A percentile compares a stretch with the other conserved stretches of the same genome.
Conservation (phyloP, 2,113 vertebrate species). For the Cyanoderma ruficeps region DNA sequence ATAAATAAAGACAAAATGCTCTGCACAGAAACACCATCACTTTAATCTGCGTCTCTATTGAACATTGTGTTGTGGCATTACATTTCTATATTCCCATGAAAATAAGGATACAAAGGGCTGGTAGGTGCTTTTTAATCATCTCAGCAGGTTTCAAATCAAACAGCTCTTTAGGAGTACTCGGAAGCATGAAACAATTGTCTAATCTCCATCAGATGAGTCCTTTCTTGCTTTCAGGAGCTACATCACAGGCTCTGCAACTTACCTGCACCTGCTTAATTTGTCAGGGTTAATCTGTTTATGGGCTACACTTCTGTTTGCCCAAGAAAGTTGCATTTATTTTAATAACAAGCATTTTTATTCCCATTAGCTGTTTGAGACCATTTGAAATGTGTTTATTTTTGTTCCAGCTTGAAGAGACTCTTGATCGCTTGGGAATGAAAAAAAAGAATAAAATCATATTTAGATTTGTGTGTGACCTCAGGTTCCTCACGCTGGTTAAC, state of each 20-base stretch:
- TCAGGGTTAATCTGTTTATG: not conserved
- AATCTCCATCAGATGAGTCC: not conserved
- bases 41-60: not conserved
- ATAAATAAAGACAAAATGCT: not conserved
- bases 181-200: not conserved
- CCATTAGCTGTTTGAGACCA: not conserved
- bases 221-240: not conserved
- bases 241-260: not conserved
- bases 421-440: not conserved
- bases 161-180: not conserved
- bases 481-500: not conserved
- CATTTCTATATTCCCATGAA: not conserved
- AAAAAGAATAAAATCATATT: not conserved
- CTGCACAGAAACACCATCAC: not conserved
- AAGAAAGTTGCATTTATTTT: not conserved
- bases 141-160: not conserved
- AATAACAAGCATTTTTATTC: not conserved
- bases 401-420: not conserved
- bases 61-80: not conserved
- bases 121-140: not conserved
- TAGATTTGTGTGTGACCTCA: not conserved
- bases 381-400: not conserved
- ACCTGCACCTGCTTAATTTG: not conserved
- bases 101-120: not conserved
- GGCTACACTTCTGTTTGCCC: not conserved